Evolutionary conservation across 2,113 vertebrate species (phyloP).

Genomic region (Steatornis caripensis): DNA sequence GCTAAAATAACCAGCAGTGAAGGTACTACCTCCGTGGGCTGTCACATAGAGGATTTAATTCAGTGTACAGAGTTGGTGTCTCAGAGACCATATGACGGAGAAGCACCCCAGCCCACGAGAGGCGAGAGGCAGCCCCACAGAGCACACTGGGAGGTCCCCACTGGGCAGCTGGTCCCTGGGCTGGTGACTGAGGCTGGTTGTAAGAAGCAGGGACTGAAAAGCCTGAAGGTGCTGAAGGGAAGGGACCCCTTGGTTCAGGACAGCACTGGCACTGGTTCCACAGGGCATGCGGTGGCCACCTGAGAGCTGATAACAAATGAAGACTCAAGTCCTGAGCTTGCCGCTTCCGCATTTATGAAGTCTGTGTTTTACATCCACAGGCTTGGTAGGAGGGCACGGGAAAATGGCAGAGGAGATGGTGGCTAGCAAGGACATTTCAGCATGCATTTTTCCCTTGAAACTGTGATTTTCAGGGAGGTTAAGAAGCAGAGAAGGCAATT

Average conservation of each 20-base stretch:
- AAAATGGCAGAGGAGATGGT: neutral
- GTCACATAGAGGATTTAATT: neutral
- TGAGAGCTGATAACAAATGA: neutral
- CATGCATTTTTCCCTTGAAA: neutral
- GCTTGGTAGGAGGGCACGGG: neutral
- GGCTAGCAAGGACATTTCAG: neutral
- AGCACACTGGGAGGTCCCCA: neutral
- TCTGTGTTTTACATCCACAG: neutral
- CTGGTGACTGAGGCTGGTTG: fast-evolving
- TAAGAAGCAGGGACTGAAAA: neutral
- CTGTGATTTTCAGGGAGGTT: neutral
- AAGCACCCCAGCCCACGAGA: neutral
- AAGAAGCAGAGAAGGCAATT: slow-evolving; percentile 7
- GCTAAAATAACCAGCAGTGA: neutral
- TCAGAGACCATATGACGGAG: neutral
- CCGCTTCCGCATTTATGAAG: neutral
- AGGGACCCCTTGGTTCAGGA: neutral
- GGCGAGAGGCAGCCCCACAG: neutral
- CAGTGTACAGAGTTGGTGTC: neutral
- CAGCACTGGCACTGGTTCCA: neutral
- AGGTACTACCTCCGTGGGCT: neutral
- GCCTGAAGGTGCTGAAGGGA: neutral
- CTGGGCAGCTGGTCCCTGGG: neutral
- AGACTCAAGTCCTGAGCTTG: neutral
- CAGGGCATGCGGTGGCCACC: neutral